Conservation (phyloP, 2,888 invertebrate species). For the Lypha dubia region DNA sequence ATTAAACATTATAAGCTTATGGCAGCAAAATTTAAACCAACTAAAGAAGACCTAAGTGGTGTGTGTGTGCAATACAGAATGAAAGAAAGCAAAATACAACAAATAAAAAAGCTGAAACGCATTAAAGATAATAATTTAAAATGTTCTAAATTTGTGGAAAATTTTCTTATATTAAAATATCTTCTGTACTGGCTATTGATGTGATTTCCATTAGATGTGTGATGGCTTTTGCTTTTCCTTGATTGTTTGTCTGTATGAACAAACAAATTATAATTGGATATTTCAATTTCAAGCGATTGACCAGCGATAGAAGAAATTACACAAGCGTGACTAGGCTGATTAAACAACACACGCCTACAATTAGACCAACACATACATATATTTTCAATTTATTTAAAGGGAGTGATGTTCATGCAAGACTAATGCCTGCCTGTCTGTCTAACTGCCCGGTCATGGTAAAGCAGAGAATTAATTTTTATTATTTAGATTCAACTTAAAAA, state of each 20-base stretch:
- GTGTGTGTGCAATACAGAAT: too few relatives aligned
- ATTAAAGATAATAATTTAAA: not conserved
- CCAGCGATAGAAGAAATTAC: conserved; percentile 39
- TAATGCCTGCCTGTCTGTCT: not conserved
- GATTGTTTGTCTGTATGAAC: too few relatives aligned
- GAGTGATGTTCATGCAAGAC: too few relatives aligned
- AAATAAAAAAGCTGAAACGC: too few relatives aligned
- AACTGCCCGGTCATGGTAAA: not conserved
- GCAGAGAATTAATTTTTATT: not conserved
- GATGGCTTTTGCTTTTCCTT: too few relatives aligned
- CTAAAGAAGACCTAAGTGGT: not conserved
- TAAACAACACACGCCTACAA: conserved; percentile 24
- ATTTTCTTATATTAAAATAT: not conserved
- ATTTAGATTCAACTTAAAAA: too few relatives aligned
- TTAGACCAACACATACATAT: conserved; percentile 6
- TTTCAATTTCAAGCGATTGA: conserved; percentile 46
- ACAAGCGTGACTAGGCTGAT: conserved; percentile 38
- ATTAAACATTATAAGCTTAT: conserved; percentile 51
- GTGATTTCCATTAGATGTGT: not conserved
- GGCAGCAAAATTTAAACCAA: conserved; percentile 1
- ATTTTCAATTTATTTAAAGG: too few relatives aligned
- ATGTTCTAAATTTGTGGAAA: conserved; percentile 3
- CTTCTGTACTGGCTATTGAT: conserved; percentile 2
- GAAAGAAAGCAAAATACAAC: too few relatives aligned
- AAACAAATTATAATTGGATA: conserved; percentile 55